These are phyloP conservation scores for Volucella zonaria DNA, from an alignment of 2,888 invertebrate species.

Conservation along the genomic window DNA sequence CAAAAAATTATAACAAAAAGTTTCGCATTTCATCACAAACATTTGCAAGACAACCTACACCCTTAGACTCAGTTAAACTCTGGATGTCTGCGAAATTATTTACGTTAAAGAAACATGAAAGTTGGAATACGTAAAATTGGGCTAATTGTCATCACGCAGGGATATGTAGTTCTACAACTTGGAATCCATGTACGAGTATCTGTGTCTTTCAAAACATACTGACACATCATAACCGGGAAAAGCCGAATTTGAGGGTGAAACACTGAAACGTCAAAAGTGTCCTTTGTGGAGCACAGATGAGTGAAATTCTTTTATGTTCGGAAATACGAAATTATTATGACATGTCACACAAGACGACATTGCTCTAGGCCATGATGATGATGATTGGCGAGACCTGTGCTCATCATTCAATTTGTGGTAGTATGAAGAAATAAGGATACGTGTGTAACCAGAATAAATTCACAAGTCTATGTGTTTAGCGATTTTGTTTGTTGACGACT, in stretches of 20 bases:
- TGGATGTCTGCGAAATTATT: conserved; percentile 63
- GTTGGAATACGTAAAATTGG: conserved; percentile 48
- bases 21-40: conserved; percentile 64
- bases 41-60: conserved; percentile 45
- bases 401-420: conserved; percentile 66
- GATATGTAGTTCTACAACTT: conserved; percentile 37
- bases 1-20: conserved; percentile 56
- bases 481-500: conserved; percentile 12
- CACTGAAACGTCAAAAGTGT: conserved; percentile 54
- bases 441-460: conserved; percentile 37
- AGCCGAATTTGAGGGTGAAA: conserved; percentile 14
- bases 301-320: conserved; percentile 56
- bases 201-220: conserved; percentile 35
- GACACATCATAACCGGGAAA: conserved; percentile 22
- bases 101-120: conserved; percentile 66
- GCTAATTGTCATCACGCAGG: conserved; percentile 70
- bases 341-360: conserved; percentile 64
- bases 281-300: conserved; percentile 64
- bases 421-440: conserved; percentile 34
- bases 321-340: conserved; percentile 64
- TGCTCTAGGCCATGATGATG: conserved; percentile 33
- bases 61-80: neutral
- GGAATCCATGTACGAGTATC: neutral
- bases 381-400: conserved; percentile 45
- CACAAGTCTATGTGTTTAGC: conserved; percentile 14